Evolutionary conservation across 2,113 vertebrate species (phyloP), one percentile per base, ranked within the genome.

Genomic region (Sitta europaea): DNA sequence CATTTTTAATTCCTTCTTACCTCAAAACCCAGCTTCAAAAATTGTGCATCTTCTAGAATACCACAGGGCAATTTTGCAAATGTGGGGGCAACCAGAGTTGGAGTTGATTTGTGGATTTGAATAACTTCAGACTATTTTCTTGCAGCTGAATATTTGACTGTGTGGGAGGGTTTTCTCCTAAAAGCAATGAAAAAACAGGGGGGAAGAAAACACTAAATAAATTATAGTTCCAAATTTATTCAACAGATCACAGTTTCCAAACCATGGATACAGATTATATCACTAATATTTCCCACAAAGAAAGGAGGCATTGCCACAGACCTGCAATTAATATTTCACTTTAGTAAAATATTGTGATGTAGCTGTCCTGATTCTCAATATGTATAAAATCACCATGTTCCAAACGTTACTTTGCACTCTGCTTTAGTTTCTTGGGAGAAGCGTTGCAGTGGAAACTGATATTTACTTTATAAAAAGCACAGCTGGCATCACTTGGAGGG

Each of bases 381-480:
- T 73, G 62, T 57, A 91, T 54, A 51, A 79, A 96, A 66, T 28
- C 54, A 86, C 22, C 9, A 11, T 76, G 62, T 76, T 91, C 63
- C 42, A 73, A 72, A 50, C 71, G 62, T 63, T 88, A 36, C 90
- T 94, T 81, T 86, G 50, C 28, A 29, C 55, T 86, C 76, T 81
- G 85, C 66, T 84, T 84, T 80, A 66, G 72, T 92, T 97, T 93
- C 86, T 91, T 68, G 45, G 73, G 86, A 84, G 62, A 96, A 96
- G 59, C 7, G 3, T 76, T 94, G 94, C 95, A 97, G 94, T 33
- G 10, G 86, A 96, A 97, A 92, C 61, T 53, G 58, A 42, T 85
- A 12, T 61, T 97, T 96, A 40, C 67, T 83, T 94, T 96, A 98
- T 97, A 97, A 98, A 98, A 98, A 98, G 96, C 47, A 0, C 78